A percentile compares a stretch with the other conserved stretches of the same genome.
These are phyloP conservation scores for Monomorium pharaonis DNA, from an alignment of 1,140 invertebrate species.

Conservation along the genomic window DNA sequence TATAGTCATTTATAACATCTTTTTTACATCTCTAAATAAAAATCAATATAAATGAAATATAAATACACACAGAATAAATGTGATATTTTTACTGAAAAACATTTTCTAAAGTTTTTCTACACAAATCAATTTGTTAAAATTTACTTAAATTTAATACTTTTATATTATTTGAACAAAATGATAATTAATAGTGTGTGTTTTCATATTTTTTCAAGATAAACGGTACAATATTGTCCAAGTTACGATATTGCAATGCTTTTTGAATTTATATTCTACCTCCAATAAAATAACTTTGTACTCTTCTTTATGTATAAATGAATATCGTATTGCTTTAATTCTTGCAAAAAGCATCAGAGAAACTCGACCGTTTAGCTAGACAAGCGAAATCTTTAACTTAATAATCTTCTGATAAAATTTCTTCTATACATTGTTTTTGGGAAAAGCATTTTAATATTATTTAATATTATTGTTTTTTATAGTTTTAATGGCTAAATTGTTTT, in stretches of 20 bases:
- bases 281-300: slow-evolving; percentile 17
- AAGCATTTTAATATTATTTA: not conserved
- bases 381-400: slow-evolving; percentile 40
- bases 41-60: not conserved
- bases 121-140: not conserved
- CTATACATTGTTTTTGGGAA: not conserved
- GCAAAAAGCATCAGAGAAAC: not conserved
- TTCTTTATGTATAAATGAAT: slow-evolving; percentile 21
- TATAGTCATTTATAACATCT: not conserved
- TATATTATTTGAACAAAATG: not conserved
- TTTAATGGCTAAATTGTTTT: not conserved
- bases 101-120: not conserved
- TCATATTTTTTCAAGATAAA: not conserved
- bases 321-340: not conserved
- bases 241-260: not conserved
- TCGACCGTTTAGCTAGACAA: not conserved
- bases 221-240: not conserved
- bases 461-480: not conserved
- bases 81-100: not conserved
- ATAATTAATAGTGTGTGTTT: not conserved
- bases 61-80: not conserved
- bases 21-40: not conserved
- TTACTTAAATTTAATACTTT: not conserved
- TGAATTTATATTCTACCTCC: not conserved
- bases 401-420: not conserved